These are phyloP conservation scores for Spinibarbus caldwelli DNA, from an alignment of 2,797 vertebrate genomes.

Conservation along the genomic window DNA sequence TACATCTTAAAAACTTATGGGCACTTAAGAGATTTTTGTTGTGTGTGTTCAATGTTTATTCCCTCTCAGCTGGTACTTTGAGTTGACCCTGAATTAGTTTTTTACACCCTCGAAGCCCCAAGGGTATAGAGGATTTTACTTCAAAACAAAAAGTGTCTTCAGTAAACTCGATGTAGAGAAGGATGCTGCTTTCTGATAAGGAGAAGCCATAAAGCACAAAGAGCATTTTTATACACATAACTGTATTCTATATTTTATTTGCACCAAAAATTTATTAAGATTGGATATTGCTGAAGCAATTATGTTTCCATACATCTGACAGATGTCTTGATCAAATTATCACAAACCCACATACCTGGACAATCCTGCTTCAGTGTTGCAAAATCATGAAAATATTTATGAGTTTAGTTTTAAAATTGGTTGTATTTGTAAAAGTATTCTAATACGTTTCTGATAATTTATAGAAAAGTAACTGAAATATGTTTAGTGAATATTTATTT, in stretches of 20 bases:
- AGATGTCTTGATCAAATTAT: not conserved
- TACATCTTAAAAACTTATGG: conserved; percentile 31
- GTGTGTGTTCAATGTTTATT: conserved; percentile 19
- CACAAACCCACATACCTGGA: not conserved
- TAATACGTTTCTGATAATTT: not conserved
- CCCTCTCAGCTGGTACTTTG: conserved; percentile 32
- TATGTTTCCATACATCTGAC: not conserved
- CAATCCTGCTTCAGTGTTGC: not conserved
- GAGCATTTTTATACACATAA: not conserved
- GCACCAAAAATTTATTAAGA: not conserved
- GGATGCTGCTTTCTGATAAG: not conserved
- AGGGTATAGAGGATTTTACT: conserved; percentile 46
- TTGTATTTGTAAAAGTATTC: too few relatives aligned
- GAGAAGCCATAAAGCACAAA: not conserved
- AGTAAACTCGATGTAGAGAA: conserved; percentile 26
- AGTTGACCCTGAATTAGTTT: conserved; percentile 46
- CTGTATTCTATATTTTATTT: conserved; percentile 1
- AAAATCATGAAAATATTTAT: too few relatives aligned
- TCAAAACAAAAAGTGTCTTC: conserved; percentile 37
- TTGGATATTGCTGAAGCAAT: not conserved
- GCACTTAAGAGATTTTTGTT: conserved; percentile 43
- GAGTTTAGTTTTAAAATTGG: not conserved
- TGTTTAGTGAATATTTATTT: not conserved
- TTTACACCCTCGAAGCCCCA: conserved; percentile 42
- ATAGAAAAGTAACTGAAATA: not conserved